Percentiles rank a stretch among this genome's conserved stretches.
These are phyloP conservation scores for Ophioninae sp. DNA, from an alignment of 2,888 invertebrate species.

Conservation along the genomic window DNA sequence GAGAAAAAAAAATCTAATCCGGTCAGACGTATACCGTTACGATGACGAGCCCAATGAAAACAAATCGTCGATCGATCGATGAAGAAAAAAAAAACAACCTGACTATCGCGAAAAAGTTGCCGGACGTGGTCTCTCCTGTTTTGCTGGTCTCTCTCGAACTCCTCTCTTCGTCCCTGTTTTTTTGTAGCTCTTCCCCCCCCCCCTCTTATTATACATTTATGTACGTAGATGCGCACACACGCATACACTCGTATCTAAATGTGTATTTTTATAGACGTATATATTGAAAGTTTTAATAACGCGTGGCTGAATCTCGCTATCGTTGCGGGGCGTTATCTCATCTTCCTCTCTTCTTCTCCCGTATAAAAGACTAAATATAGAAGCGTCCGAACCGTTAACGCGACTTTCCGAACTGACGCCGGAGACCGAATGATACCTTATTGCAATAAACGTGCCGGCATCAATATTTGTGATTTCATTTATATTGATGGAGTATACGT, in stretches of 20 bases:
- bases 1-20: neutral
- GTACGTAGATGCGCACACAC: neutral
- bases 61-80: conserved; percentile 30
- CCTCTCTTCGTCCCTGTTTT: neutral
- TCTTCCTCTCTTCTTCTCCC: conserved; percentile 32
- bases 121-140: conserved; percentile 7
- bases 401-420: conserved; percentile 19
- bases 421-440: conserved; percentile 36
- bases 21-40: conserved; percentile 33
- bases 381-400: conserved; percentile 41
- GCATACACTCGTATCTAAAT: neutral
- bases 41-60: conserved; percentile 10
- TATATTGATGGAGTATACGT: neutral
- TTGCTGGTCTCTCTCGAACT: neutral
- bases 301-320: conserved; percentile 46
- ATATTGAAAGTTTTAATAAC: conserved; percentile 39
- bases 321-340: conserved; percentile 49
- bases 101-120: conserved; percentile 10
- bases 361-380: conserved; percentile 59
- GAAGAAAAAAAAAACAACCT: neutral
- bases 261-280: neutral
- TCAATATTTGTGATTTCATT: neutral
- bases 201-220: neutral
- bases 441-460: conserved; percentile 24
- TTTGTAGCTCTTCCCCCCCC: neutral